Conservation (phyloP, 2,888 invertebrate genomes). For the Acrocyrtus sp. region DNA sequence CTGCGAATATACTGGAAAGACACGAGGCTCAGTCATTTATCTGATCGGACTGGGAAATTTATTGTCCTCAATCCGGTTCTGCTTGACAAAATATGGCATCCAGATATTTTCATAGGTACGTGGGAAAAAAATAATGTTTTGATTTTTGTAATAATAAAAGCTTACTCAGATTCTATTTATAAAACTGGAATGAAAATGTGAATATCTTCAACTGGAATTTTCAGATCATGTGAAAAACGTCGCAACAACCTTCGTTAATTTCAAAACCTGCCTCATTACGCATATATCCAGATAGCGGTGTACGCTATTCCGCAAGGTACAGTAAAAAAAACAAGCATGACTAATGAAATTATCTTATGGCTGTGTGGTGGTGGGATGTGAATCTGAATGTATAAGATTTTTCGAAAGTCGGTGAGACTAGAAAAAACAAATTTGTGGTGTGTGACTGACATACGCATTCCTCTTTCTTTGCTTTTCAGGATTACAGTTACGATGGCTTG, state of each 20-base stretch:
- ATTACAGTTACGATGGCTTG: conserved; percentile 64
- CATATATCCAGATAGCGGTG: conserved; percentile 62
- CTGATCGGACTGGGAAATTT: conserved; percentile 59
- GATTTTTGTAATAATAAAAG: background rate
- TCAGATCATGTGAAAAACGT: conserved; percentile 64
- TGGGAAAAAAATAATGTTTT: background rate
- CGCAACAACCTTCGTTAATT: conserved; percentile 60
- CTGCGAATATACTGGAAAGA: conserved; percentile 63
- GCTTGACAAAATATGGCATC: conserved; percentile 63
- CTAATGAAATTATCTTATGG: background rate
- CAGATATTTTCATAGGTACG: conserved; percentile 62
- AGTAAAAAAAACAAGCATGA: background rate
- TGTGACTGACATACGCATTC: background rate
- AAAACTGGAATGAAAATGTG: background rate
- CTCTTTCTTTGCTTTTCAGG: conserved; percentile 44
- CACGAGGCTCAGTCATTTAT: conserved; percentile 60
- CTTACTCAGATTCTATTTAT: background rate
- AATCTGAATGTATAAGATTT: background rate
- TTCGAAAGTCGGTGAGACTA: background rate
- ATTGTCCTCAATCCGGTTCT: conserved; percentile 61
- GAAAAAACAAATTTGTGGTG: background rate
- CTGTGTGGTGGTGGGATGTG: background rate
- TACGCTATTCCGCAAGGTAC: conserved; percentile 64
- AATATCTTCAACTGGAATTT: background rate
- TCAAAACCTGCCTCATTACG: conserved; percentile 63